phyloP scores from a whole-genome alignment of 2,797 vertebrate genomes.

The Pagetopsis macropterus region DNA sequence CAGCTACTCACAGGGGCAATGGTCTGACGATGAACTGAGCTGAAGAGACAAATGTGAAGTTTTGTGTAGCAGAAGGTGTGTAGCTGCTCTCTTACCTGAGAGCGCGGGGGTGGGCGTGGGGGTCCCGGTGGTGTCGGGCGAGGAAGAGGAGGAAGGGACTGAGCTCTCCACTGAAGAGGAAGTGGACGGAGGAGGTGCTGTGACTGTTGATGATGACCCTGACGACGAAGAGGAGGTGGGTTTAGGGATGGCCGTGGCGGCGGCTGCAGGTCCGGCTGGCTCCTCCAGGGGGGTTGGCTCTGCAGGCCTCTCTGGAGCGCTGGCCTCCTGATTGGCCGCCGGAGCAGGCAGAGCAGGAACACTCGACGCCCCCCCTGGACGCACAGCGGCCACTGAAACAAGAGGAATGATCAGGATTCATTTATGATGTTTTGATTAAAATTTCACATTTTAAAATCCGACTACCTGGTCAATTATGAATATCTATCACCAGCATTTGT shows the following conservation, averaged over 20 bases:
- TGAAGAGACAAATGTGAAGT: constrained; percentile 9
- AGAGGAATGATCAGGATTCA: neutral
- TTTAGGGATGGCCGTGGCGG: constrained; percentile 52
- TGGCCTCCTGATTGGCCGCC: constrained; percentile 71
- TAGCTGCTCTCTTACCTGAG: constrained; percentile 74
- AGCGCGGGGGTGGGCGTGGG: constrained; percentile 65
- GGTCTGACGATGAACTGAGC: neutral
- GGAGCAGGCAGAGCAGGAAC: constrained; percentile 69
- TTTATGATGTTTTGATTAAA: neutral
- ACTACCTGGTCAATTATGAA: neutral
- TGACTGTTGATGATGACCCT: constrained; percentile 81
- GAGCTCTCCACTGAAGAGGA: constrained; percentile 85
- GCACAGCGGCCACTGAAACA: constrained; percentile 84
- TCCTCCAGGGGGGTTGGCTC: constrained; percentile 77
- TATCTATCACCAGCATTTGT: neutral
- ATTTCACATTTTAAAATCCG: neutral
- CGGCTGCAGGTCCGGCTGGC: constrained; percentile 34
- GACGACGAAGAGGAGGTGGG: constrained; percentile 82
- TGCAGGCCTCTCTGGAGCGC: constrained; percentile 73
- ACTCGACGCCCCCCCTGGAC: constrained; percentile 78
- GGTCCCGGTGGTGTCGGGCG: constrained; percentile 64
- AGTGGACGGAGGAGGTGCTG: constrained; percentile 84
- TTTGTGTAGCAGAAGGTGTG: neutral
- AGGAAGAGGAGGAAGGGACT: constrained; percentile 75
- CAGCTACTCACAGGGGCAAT: neutral